Evolutionary conservation across 1,140 invertebrate genomes (phyloP).

Genomic region (Megalopta genalis): DNA sequence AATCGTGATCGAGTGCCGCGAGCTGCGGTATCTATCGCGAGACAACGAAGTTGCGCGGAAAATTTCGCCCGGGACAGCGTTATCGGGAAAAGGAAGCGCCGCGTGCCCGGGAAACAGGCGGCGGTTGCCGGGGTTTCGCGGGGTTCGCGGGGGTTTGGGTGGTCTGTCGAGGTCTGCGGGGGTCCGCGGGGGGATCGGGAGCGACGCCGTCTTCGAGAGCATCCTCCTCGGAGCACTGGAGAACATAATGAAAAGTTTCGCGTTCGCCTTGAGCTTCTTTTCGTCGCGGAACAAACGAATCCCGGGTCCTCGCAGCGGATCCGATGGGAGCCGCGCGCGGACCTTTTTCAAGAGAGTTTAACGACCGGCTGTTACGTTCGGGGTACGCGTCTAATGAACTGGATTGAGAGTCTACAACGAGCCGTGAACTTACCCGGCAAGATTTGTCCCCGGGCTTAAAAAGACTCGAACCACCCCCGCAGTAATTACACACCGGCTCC

Average conservation of each 20-base stretch:
- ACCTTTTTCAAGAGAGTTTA: neutral
- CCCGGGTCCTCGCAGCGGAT: neutral
- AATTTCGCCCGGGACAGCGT: no score
- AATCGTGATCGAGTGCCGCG: no score
- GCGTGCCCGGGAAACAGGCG: no score
- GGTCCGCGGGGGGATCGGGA: no score
- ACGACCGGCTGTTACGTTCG: conserved; percentile 4
- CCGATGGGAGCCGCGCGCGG: neutral
- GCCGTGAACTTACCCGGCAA: conserved; percentile 23
- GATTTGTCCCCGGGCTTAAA: conserved; percentile 25
- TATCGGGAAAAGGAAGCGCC: no score
- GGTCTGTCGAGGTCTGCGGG: no score
- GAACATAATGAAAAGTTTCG: conserved; percentile 7
- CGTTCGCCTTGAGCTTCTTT: neutral
- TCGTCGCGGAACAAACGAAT: neutral
- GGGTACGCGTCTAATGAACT: conserved; percentile 37
- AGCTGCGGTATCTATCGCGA: no score
- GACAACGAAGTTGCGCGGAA: no score
- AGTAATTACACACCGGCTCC: conserved; percentile 20
- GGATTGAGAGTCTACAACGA: conserved; percentile 29
- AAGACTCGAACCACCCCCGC: neutral
- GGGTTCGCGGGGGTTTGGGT: neutral
- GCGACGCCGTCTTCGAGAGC: neutral
- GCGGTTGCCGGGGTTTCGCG: neutral
- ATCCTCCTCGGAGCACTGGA: neutral